Percentiles rank a stretch among this genome's conserved stretches.
phyloP scores from a whole-genome alignment of 2,113 vertebrate species.

The Cyanoramphus novaezelandiae region DNA sequence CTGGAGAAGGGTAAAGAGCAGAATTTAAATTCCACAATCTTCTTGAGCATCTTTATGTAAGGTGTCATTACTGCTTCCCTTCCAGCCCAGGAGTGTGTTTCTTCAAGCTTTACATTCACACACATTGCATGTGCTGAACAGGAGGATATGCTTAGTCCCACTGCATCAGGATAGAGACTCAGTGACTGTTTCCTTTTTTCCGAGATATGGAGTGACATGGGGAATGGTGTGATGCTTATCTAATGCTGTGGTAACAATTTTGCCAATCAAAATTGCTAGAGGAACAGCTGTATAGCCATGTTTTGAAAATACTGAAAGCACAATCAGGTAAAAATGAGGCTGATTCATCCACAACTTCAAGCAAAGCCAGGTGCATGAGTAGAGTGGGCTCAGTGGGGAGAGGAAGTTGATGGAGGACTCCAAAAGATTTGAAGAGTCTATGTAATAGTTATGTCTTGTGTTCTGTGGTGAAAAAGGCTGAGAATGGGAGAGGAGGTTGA shows the following conservation, averaged over 20 bases:
- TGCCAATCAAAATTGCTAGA: neutral
- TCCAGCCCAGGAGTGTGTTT: neutral
- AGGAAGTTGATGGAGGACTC: neutral
- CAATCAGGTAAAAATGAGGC: neutral
- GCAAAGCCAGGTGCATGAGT: neutral
- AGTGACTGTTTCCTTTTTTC: neutral
- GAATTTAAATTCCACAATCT: neutral
- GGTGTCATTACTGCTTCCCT: neutral
- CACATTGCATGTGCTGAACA: accelerated
- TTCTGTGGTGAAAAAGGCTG: neutral
- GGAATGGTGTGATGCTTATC: neutral
- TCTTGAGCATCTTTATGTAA: neutral
- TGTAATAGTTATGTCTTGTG: neutral
- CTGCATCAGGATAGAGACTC: neutral
- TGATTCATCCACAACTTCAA: neutral
- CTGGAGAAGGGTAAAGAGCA: neutral
- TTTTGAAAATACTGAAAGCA: neutral
- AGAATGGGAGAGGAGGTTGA: neutral
- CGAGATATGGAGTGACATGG: neutral
- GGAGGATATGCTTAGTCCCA: neutral
- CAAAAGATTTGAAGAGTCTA: neutral
- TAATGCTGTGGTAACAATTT: neutral
- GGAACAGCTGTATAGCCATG: neutral
- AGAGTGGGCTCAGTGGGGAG: neutral
- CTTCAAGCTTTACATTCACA: too few species aligned